These are phyloP conservation scores for Leptinotarsa haldemani DNA, from an alignment of 2,888 invertebrate genomes.

Conservation along the genomic window DNA sequence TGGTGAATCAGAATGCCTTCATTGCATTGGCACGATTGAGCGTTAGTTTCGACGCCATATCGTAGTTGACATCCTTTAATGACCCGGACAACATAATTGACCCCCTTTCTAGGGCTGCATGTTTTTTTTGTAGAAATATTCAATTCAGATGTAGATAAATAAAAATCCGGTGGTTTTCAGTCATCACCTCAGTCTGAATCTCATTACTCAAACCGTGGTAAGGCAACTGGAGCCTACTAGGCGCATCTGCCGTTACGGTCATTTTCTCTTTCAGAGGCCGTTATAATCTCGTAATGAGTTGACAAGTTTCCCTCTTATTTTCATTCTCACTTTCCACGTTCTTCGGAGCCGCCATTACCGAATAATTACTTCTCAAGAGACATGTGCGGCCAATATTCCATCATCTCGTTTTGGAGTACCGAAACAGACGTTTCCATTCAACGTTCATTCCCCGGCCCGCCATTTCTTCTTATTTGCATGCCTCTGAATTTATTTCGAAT, in stretches of 20 bases:
- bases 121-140: no score
- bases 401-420: slow-evolving; percentile 21
- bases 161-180: no score
- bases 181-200: no score
- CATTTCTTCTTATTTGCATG: slow-evolving; percentile 37
- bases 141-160: no score
- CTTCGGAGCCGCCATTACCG: slow-evolving; percentile 2
- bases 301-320: slow-evolving; percentile 7
- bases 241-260: background rate
- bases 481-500: slow-evolving; percentile 42
- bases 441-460: slow-evolving; percentile 24
- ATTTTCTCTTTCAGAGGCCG: slow-evolving; percentile 1
- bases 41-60: no score
- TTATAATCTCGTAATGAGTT: slow-evolving; percentile 6
- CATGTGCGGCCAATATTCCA: slow-evolving; percentile 11
- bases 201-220: no score
- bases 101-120: no score
- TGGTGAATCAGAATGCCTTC: no score
- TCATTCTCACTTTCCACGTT: background rate
- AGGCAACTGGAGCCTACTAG: background rate
- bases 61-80: no score
- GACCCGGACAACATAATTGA: no score
- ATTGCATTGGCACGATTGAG: no score
- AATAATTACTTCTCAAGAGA: slow-evolving; percentile 14
- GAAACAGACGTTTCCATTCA: slow-evolving; percentile 31